A percentile compares a stretch with the other conserved stretches of the same genome.
phyloP scores from a whole-genome alignment of 2,797 vertebrate genomes.

The Falco biarmicus region DNA sequence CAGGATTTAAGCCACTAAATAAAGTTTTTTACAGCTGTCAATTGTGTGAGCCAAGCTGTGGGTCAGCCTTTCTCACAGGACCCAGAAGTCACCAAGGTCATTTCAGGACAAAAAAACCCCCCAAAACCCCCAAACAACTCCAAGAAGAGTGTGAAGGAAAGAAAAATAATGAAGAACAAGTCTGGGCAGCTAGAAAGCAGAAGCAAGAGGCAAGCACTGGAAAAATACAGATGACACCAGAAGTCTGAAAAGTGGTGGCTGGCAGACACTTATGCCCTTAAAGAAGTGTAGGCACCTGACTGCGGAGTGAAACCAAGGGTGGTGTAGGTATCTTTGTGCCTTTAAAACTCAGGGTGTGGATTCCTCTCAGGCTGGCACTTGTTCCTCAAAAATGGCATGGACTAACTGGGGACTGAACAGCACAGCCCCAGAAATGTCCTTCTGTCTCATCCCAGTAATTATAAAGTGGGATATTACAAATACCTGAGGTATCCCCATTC shows the following conservation, averaged over 20 bases:
- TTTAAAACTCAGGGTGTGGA: not conserved
- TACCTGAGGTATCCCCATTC: not conserved
- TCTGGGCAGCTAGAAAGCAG: not conserved
- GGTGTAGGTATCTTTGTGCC: not conserved
- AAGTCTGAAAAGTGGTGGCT: not conserved
- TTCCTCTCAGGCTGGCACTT: not conserved
- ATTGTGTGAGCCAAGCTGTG: not conserved
- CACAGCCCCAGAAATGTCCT: not conserved
- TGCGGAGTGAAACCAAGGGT: not conserved
- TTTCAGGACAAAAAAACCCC: not conserved
- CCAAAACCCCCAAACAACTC: too few relatives aligned
- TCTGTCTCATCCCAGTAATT: not conserved
- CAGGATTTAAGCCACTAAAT: not conserved
- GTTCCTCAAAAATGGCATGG: not conserved
- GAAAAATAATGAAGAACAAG: not conserved
- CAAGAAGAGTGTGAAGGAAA: not conserved
- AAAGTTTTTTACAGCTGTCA: not conserved
- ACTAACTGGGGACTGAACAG: not conserved
- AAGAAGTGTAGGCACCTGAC: not conserved
- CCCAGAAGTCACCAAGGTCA: accelerated
- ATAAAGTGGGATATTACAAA: not conserved
- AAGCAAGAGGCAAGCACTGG: not conserved
- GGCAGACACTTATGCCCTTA: not conserved
- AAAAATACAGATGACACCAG: not conserved
- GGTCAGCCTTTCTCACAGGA: not conserved